Percentiles rank a stretch among this genome's conserved stretches.
These are phyloP conservation scores for Tachycineta bicolor DNA, from an alignment of 2,113 vertebrate genomes.

Conservation along the genomic window DNA sequence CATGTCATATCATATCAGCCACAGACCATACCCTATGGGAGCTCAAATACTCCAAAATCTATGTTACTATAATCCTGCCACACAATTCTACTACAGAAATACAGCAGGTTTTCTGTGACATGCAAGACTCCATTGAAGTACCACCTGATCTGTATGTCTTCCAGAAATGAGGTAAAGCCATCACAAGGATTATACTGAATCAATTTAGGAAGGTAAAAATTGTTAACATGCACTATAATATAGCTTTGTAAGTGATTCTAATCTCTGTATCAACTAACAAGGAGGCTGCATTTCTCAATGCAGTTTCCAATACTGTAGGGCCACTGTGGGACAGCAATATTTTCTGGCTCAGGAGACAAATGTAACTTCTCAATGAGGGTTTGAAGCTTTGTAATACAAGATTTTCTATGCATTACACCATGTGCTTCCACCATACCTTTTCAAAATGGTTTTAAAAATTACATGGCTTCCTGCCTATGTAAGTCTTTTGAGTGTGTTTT, in stretches of 20 bases:
- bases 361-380: background rate
- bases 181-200: slow-evolving; percentile 71
- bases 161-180: slow-evolving; percentile 64
- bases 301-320: background rate
- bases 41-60: slow-evolving; percentile 68
- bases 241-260: slow-evolving; percentile 61
- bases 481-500: background rate
- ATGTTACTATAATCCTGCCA: slow-evolving; percentile 73
- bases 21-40: slow-evolving; percentile 70
- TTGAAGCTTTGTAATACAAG: background rate
- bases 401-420: background rate
- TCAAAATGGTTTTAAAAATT: background rate
- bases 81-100: slow-evolving; percentile 57
- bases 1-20: slow-evolving; percentile 74
- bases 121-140: slow-evolving; percentile 60
- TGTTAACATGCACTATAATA: slow-evolving; percentile 71
- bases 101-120: slow-evolving; percentile 44
- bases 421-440: background rate
- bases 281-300: slow-evolving; percentile 9
- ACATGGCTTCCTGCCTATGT: background rate
- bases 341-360: slow-evolving; percentile 11
- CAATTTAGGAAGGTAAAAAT: slow-evolving; percentile 73
- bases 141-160: slow-evolving; percentile 71
- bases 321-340: slow-evolving; percentile 36
- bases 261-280: slow-evolving; percentile 68